Percentiles rank a stretch among this genome's conserved stretches.
These are phyloP conservation scores for Brienomyrus brachyistius DNA, from an alignment of 2,113 vertebrate species.

Conservation along the genomic window DNA sequence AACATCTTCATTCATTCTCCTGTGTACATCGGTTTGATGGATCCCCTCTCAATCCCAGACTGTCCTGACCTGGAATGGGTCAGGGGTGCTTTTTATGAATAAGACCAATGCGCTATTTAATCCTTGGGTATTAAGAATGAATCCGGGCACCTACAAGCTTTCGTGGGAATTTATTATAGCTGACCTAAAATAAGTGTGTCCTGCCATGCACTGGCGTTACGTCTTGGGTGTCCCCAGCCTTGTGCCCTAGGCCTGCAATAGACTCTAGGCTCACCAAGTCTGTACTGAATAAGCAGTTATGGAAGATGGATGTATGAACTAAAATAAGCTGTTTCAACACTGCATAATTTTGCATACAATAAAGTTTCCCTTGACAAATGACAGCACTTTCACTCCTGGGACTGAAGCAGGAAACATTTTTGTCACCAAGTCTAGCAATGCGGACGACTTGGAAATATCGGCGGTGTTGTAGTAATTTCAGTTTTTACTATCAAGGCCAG, in stretches of 20 bases:
- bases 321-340: background rate
- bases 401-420: background rate
- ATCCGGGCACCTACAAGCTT: background rate
- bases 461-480: background rate
- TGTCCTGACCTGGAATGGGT: background rate
- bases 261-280: background rate
- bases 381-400: background rate
- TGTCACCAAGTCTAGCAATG: background rate
- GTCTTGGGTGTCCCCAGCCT: background rate
- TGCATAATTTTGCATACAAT: background rate
- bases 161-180: background rate
- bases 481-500: background rate
- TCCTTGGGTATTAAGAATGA: background rate
- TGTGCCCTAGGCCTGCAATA: background rate
- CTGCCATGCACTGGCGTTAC: background rate
- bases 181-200: background rate
- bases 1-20: slow-evolving; percentile 5
- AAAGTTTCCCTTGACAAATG: background rate
- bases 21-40: background rate
- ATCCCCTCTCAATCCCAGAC: background rate
- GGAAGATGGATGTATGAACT: background rate
- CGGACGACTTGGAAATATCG: background rate
- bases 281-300: background rate
- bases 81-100: background rate
- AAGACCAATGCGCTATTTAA: background rate